These are phyloP conservation scores for Lerema accius DNA, from an alignment of 1,140 invertebrate species.

Conservation along the genomic window DNA sequence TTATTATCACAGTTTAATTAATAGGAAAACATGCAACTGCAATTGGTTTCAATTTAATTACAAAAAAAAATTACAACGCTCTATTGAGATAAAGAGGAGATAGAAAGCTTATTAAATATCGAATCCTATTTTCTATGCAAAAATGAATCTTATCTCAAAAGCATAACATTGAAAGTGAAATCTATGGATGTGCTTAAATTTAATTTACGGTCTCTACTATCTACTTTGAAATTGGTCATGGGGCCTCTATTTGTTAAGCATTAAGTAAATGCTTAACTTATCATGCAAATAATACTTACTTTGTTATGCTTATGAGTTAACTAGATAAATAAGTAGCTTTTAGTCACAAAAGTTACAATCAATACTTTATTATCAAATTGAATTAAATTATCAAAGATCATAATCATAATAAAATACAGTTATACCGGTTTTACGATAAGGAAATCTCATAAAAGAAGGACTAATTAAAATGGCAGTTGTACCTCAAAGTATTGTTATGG, in stretches of 20 bases:
- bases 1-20: slow-evolving; percentile 32
- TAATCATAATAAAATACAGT: neutral
- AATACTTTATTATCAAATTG: neutral
- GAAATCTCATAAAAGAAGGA: slow-evolving; percentile 28
- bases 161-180: slow-evolving; percentile 21
- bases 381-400: neutral
- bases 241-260: slow-evolving; percentile 4
- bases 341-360: slow-evolving; percentile 2
- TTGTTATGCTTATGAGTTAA: slow-evolving; percentile 16
- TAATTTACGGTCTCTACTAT: slow-evolving; percentile 2
- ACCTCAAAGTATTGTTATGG: slow-evolving; percentile 35
- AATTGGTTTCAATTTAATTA: neutral
- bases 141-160: slow-evolving; percentile 17
- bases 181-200: slow-evolving; percentile 4
- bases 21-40: slow-evolving; percentile 21
- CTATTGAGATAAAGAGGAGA: neutral
- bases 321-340: neutral
- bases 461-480: slow-evolving; percentile 46
- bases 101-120: slow-evolving; percentile 17
- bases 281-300: slow-evolving; percentile 1
- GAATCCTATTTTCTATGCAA: slow-evolving; percentile 16
- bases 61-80: neutral
- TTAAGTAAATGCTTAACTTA: neutral
- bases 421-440: neutral
- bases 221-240: slow-evolving; percentile 22